Evolutionary conservation across 1,140 invertebrate genomes (phyloP).

Genomic region (Dendrolimus punctatus): DNA sequence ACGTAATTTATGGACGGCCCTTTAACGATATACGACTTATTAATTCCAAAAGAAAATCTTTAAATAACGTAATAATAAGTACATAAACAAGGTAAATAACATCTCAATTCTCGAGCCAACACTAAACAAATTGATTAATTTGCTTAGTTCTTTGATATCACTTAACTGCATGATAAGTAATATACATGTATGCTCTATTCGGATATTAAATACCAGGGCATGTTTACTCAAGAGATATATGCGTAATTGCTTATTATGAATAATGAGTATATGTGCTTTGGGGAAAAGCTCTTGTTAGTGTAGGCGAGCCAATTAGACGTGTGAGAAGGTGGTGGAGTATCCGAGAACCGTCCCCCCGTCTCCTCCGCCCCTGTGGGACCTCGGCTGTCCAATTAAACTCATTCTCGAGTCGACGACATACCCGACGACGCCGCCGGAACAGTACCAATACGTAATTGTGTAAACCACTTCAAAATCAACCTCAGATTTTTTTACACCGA

Average conservation of each 20-base stretch:
- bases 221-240: too few relatives aligned
- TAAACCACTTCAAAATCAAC: constrained; percentile 63
- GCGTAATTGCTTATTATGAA: constrained; percentile 42
- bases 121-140: too few relatives aligned
- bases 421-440: constrained; percentile 29
- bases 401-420: constrained; percentile 33
- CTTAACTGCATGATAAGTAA: too few relatives aligned
- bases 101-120: too few relatives aligned
- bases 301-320: constrained; percentile 63
- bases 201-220: too few relatives aligned
- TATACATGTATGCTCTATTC: too few relatives aligned
- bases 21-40: too few relatives aligned
- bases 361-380: constrained; percentile 18
- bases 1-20: too few relatives aligned
- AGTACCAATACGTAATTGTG: constrained; percentile 53
- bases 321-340: constrained; percentile 38
- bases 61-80: too few relatives aligned
- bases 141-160: too few relatives aligned
- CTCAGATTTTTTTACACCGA: constrained; percentile 47
- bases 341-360: constrained; percentile 13
- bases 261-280: constrained; percentile 56
- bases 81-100: too few relatives aligned
- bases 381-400: constrained; percentile 61
- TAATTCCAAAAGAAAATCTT: too few relatives aligned
- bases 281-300: constrained; percentile 57